Evolutionary conservation across 2,113 vertebrate genomes (phyloP), one percentile per base, ranked within the genome.

Genomic region (Protobothrops flavoviridis): DNA sequence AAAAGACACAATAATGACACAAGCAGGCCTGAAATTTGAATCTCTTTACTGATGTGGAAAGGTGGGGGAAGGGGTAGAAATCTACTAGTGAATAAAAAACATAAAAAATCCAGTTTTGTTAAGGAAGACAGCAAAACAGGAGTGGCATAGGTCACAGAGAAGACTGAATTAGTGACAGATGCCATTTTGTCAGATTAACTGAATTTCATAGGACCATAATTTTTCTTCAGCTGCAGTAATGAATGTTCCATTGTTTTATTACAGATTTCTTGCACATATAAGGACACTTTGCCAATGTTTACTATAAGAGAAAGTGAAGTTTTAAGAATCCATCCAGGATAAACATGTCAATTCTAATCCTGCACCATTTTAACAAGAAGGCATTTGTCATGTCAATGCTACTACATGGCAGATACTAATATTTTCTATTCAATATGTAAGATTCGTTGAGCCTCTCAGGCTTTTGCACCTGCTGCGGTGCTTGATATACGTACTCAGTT

Each of bases 211-310:
- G 55, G 29, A 5, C 92, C 91, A 56, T 91, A 90, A 6, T 92
- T 94, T 61, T 59, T 89, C 74, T 91, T 92, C 23, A 33, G 15
- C 29, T n/a, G 15, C 13, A 94, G 92, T 94, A 93, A 92, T 10
- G 94, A 95, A 94, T n/a, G 20, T 0, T 0, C 23, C 87, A 93
- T 93, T 91, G 86, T 74, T 93, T 93, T 93, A 95, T 92, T n/a
- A 39, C 39, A 43, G 74, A 20, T 81, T 92, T 93, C 88, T 39
- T 92, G 24, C 48, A 21, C 90, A 85, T 52, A 86, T 39, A 29
- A 92, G 91, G 85, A 96, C 93, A 94, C 92, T 91, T 91, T 69
- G 91, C 50, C 52, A 74, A 92, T 93, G 95, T 96, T 96, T 94
- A 94, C 64, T 92, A 69, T 90, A 52, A 43, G 6, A 90, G 23